Conservation (phyloP, 2,797 vertebrate genomes). For the Orientallactaga sibirica region DNA sequence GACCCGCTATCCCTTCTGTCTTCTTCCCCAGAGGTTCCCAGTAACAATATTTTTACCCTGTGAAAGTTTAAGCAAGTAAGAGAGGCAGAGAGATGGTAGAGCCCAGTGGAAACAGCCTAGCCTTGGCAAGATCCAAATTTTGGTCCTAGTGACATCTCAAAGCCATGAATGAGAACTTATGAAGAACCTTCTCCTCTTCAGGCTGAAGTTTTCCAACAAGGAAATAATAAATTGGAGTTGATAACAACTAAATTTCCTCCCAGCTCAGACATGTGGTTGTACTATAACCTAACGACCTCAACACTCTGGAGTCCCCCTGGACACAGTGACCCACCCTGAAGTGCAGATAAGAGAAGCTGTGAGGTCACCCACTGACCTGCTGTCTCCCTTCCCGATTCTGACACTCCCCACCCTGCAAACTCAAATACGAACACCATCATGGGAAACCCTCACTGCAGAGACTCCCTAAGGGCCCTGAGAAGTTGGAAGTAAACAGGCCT, state of each 20-base stretch:
- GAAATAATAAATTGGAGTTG: neutral
- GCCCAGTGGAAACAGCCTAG: neutral
- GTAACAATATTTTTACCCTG: neutral
- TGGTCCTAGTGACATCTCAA: neutral
- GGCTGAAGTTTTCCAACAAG: neutral
- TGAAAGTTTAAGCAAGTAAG: neutral
- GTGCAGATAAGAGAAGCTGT: neutral
- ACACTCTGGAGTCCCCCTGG: neutral
- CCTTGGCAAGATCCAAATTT: neutral
- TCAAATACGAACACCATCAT: neutral
- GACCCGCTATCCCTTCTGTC: neutral
- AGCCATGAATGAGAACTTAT: neutral
- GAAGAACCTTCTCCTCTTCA: neutral
- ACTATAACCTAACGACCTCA: neutral
- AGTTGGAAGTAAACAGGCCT: neutral
- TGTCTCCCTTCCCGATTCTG: neutral
- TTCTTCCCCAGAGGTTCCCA: neutral
- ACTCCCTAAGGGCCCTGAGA: neutral
- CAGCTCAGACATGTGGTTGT: neutral
- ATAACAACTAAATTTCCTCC: neutral
- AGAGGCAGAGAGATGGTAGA: neutral
- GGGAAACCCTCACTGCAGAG: slow-evolving; percentile 9
- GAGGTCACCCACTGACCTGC: neutral
- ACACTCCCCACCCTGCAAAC: neutral
- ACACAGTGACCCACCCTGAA: rapidly evolving